Percentiles rank a stretch among this genome's conserved stretches.
These are phyloP conservation scores for Sialis fuliginosa DNA, from an alignment of 2,888 invertebrate species.

Conservation along the genomic window DNA sequence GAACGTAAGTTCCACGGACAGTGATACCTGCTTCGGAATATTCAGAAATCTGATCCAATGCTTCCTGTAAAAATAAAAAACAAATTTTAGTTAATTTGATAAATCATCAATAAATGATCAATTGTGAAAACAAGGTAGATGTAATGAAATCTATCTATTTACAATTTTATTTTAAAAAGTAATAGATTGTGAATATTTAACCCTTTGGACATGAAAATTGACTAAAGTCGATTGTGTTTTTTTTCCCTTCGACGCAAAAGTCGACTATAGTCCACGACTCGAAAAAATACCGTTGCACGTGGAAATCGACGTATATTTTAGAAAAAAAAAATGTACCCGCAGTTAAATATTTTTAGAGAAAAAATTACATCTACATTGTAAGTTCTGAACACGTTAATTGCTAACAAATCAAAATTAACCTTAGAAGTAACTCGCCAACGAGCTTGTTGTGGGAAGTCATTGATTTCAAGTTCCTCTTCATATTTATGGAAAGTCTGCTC, in stretches of 20 bases:
- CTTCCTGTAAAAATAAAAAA: constrained; percentile 46
- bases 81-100: too few species aligned
- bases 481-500: constrained; percentile 71
- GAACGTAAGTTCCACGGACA: constrained; percentile 92
- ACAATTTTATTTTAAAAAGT: background rate
- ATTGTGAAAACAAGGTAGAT: too few species aligned
- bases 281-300: too few species aligned
- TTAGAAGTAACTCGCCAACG: constrained; percentile 96
- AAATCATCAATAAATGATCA: too few species aligned
- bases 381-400: background rate
- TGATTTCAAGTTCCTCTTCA: constrained; percentile 98
- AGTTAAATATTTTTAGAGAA: too few species aligned
- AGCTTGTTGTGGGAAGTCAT: constrained; percentile 99
- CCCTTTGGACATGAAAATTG: background rate
- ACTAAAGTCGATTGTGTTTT: too few species aligned
- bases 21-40: constrained; percentile 98
- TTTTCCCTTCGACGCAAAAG: too few species aligned
- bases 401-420: constrained; percentile 25
- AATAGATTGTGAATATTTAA: constrained; percentile 4
- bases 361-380: background rate
- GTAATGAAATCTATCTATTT: too few species aligned
- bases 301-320: too few species aligned
- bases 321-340: too few species aligned
- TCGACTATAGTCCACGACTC: too few species aligned
- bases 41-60: constrained; percentile 93